These are phyloP conservation scores for Acromyrmex heyeri DNA, from an alignment of 1,140 invertebrate species.

Conservation along the genomic window DNA sequence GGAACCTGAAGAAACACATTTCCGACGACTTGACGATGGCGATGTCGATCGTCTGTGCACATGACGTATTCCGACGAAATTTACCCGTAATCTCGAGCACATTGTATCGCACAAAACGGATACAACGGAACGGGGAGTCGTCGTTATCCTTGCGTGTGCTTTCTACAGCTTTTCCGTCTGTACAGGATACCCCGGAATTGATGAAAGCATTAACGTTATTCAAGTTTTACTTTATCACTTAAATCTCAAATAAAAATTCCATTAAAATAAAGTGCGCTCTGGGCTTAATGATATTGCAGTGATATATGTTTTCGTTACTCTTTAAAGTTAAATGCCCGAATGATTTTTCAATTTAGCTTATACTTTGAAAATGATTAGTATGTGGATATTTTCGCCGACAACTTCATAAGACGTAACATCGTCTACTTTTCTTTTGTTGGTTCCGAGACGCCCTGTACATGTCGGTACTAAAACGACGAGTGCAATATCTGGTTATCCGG, in stretches of 20 bases:
- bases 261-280: not conserved
- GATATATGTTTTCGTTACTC: not conserved
- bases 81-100: conserved; percentile 38
- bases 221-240: not conserved
- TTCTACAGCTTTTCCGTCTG: conserved; percentile 70
- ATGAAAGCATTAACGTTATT: conserved; percentile 19
- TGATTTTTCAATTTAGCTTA: not conserved
- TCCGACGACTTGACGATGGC: conserved; percentile 34
- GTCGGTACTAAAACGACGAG: conserved; percentile 45
- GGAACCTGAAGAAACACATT: conserved; percentile 1
- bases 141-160: conserved; percentile 71
- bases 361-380: not conserved
- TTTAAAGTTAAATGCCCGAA: not conserved
- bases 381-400: not conserved
- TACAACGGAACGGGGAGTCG: conserved; percentile 69
- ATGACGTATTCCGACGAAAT: conserved; percentile 49
- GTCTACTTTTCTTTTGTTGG: not conserved
- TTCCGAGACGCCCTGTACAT: conserved; percentile 2
- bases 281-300: not conserved
- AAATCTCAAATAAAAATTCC: not conserved
- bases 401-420: not conserved
- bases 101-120: conserved; percentile 75
- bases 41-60: conserved; percentile 51
- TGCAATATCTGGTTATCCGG: conserved; percentile 49
- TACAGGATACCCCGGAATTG: conserved; percentile 36